A percentile compares a stretch with the other conserved stretches of the same genome.
phyloP scores from a whole-genome alignment of 2,113 vertebrate species.

The Colossoma macropomum region DNA sequence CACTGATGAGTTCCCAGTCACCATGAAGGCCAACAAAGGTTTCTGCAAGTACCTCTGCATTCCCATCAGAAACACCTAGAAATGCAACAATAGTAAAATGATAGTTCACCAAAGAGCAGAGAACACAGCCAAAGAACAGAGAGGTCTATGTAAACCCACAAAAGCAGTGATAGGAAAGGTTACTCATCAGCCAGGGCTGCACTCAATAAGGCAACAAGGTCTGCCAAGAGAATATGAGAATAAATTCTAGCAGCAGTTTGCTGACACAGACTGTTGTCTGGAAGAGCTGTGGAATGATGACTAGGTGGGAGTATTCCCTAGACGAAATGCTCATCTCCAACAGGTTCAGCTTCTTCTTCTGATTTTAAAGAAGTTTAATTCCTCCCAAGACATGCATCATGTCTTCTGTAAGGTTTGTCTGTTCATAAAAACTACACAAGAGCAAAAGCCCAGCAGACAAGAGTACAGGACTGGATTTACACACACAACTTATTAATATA shows the following conservation, averaged over 20 bases:
- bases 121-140: neutral
- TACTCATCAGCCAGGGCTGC: neutral
- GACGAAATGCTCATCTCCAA: neutral
- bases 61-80: neutral
- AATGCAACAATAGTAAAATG: neutral
- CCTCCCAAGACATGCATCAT: neutral
- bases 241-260: conserved; percentile 12
- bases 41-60: neutral
- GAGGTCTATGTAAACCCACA: neutral
- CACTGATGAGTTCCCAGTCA: neutral
- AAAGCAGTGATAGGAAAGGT: neutral
- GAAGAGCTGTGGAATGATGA: conserved; percentile 1
- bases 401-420: neutral
- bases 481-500: neutral
- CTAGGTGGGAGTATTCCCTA: neutral
- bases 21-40: neutral
- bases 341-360: conserved; percentile 7
- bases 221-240: conserved; percentile 57
- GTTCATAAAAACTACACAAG: neutral
- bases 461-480: neutral
- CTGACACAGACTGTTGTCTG: neutral
- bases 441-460: neutral
- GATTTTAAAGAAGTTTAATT: conserved; percentile 11
- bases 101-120: neutral
- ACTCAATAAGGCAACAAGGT: conserved; percentile 73